A percentile compares a stretch with the other conserved stretches of the same genome.
Evolutionary conservation across 2,888 invertebrate species (phyloP).

Genomic region (Leptinotarsa juncta): DNA sequence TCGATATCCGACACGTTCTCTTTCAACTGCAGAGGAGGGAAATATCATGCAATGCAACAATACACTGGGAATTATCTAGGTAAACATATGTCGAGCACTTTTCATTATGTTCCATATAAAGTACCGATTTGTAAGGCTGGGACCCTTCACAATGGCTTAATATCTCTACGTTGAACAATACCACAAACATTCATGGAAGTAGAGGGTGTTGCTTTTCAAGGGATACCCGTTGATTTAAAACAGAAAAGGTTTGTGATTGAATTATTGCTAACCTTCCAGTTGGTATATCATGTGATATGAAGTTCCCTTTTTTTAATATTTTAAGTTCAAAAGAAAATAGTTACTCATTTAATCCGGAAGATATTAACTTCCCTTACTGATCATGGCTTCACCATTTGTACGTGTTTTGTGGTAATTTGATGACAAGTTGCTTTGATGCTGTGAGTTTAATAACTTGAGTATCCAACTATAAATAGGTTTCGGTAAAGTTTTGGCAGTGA

Average conservation of each 20-base stretch:
- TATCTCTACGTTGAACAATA: conserved; percentile 35
- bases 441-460: too few relatives aligned
- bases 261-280: background rate
- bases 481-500: too few relatives aligned
- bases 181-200: conserved; percentile 36
- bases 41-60: conserved; percentile 40
- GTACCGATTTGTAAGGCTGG: conserved; percentile 49
- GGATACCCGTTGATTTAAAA: background rate
- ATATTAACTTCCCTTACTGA: too few relatives aligned
- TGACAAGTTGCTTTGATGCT: too few relatives aligned
- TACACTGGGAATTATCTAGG: conserved; percentile 44
- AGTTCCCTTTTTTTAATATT: too few relatives aligned
- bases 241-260: background rate
- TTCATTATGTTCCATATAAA: conserved; percentile 45
- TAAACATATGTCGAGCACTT: conserved; percentile 46
- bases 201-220: conserved; percentile 8
- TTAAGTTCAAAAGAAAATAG: too few relatives aligned
- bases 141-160: conserved; percentile 44
- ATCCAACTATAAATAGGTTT: too few relatives aligned
- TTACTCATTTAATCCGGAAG: too few relatives aligned
- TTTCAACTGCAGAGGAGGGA: conserved; percentile 23
- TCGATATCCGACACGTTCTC: conserved; percentile 44
- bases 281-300: too few relatives aligned
- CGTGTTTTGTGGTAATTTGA: too few relatives aligned
- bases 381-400: too few relatives aligned